These are phyloP conservation scores for Uloborus diversus DNA, from an alignment of 1,140 invertebrate genomes.

Conservation along the genomic window DNA sequence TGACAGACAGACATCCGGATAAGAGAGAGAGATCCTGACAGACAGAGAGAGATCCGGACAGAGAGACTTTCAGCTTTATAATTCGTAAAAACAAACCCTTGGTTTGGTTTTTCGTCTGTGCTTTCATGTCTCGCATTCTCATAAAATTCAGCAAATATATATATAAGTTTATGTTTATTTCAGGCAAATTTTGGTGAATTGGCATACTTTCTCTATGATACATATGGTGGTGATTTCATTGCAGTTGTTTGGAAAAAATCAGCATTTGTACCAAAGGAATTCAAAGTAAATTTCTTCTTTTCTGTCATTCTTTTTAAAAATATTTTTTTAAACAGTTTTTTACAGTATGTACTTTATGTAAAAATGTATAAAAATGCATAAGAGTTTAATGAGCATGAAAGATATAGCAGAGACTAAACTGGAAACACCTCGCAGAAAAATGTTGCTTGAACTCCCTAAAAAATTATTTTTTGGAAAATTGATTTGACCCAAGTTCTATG, in stretches of 20 bases:
- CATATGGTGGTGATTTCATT: slow-evolving; percentile 81
- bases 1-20: no score
- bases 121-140: no score
- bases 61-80: no score
- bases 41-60: no score
- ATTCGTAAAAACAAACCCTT: no score
- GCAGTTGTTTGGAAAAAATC: slow-evolving; percentile 83
- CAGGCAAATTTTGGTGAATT: slow-evolving; percentile 79
- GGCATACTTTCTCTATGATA: slow-evolving; percentile 88
- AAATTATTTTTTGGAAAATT: not conserved
- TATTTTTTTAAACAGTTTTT: slow-evolving; percentile 19
- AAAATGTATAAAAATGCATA: not conserved
- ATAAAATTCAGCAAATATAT: no score
- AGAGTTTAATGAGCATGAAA: not conserved
- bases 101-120: no score
- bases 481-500: no score
- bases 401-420: not conserved
- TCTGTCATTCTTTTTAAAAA: not conserved
- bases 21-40: no score
- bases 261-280: slow-evolving; percentile 71
- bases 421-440: not conserved
- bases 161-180: slow-evolving; percentile 62
- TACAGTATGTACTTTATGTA: not conserved
- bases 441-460: not conserved
- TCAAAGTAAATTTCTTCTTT: slow-evolving; percentile 70